Base-by-base conservation (phyloP, 2,797 vertebrate species). In the Oreochromis mossambicus region DNA sequence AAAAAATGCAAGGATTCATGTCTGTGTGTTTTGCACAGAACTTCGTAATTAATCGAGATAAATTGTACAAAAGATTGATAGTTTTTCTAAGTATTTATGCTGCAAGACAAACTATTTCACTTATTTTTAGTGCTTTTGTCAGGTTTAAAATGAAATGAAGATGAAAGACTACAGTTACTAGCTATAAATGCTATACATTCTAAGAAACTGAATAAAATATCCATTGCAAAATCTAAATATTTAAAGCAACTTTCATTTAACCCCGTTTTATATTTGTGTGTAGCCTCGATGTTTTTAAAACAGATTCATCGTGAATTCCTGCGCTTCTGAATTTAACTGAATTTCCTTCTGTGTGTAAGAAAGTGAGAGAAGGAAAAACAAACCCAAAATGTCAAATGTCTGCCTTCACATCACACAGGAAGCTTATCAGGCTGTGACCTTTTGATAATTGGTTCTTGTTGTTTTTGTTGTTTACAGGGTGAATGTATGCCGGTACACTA, bases 371-470 rank as follows among this genome's bases (percentile, higher is more conserved):
- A 80, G 82, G 79, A 83, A 86, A 88, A 90, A 83, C 61, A 87
- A 87, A 43, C 82, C 48, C 41, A 54, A 90, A 94, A 94, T 93
- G 90, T 94, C 91, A 93, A 86, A 82, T 52, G 87, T 86, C 84
- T 91, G 77, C 75, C 54, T 79, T 79, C 85, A 86, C 80, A 87
- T 93, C 90, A 87, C 91, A 89, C 89, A 92, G 88, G 92, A 95
- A 93, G 85, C 87, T 81, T 86, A 87, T 89, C 88, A 83, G 63
- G 52, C 90, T 50, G 80, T 93, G 94, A 93, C 93, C 91, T 93
- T 93, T 94, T 70, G 29, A 88, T 89, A 58, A 90, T 86, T 61
- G 68, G 15, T 11, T 78, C 68, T 84, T 84, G 85, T 87, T 91
- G 84, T 89, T 91, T 85, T 80, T 76, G 73, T 75, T 92, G 87